phyloP scores from a whole-genome alignment of 2,113 vertebrate species.

The Ploceus nigricollis region DNA sequence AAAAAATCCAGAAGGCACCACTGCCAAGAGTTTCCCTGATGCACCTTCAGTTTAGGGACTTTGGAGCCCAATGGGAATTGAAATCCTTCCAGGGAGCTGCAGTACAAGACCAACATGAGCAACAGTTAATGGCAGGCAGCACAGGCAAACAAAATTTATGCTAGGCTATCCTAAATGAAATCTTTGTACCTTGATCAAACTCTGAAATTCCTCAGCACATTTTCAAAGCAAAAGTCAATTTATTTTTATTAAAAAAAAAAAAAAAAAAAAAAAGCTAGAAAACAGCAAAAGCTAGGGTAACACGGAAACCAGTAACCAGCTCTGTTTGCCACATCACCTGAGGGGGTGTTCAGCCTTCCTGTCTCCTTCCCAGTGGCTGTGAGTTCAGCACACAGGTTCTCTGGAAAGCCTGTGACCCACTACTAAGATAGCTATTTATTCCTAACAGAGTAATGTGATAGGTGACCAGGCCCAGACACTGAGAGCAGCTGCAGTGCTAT shows the following conservation, averaged over 20 bases:
- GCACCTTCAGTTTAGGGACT: background rate
- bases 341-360: background rate
- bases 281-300: background rate
- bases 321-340: background rate
- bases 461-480: background rate
- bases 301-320: background rate
- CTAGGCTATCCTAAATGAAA: background rate
- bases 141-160: background rate
- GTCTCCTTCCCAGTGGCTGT: background rate
- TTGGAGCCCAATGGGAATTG: fast-evolving
- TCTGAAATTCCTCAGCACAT: background rate
- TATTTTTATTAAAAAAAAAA: background rate
- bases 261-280: background rate
- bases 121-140: fast-evolving
- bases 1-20: background rate
- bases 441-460: background rate
- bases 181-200: background rate
- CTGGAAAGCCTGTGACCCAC: background rate
- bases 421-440: background rate
- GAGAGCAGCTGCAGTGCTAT: background rate
- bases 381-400: background rate
- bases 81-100: background rate
- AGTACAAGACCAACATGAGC: background rate
- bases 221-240: background rate
- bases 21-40: background rate